Evolutionary conservation across 2,113 vertebrate species (phyloP), one percentile per base, ranked within the genome.

Genomic region (Oncorhynchus gorbuscha): DNA sequence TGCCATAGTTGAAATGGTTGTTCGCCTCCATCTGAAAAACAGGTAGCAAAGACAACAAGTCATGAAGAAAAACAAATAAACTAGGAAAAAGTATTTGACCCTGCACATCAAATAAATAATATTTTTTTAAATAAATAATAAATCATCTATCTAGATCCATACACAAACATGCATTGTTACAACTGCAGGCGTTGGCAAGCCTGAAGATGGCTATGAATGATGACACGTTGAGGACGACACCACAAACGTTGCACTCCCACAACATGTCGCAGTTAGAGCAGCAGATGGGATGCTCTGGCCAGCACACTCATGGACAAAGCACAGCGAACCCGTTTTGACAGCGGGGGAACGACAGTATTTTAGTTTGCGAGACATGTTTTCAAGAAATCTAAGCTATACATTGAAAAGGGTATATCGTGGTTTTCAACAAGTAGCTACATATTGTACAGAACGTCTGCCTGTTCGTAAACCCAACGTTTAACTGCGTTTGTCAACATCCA

Each of bases 1-100:
- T 94, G 88, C 94, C 92, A 90, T 96, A 97, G 90, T 94, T 95
- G 90, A 97, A 95, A 93, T 95, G 95, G 92, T 96, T 95, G 92
- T 97, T 97, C 80, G 97, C 93, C 89, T 98, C 97, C 97, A 99
- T 97, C 92, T 94, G 74, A 5, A 86, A 61, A 14, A 51, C 66
- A 58, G 26, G 13, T 26, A 74, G 35, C 58, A 35, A 14, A 22
- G 11, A 66, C 8, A 28, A 75, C 18, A 64, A 67, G 26, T 14
- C 24, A 61, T 7, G 14, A 24, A 45, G 71, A 62, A 32, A 24
- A 26, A 71, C 2, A 58, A 69, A 22, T 45, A 69, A 16, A 35
- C 8, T 7, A 35, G 16, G 30, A n/a, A 9, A 55, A 18, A 22
- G 12, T n/a, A 62, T 16, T 62, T 55, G 9, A 45, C n/a, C 59